phyloP scores from a whole-genome alignment of 2,797 vertebrate species.

The Poecilia picta region DNA sequence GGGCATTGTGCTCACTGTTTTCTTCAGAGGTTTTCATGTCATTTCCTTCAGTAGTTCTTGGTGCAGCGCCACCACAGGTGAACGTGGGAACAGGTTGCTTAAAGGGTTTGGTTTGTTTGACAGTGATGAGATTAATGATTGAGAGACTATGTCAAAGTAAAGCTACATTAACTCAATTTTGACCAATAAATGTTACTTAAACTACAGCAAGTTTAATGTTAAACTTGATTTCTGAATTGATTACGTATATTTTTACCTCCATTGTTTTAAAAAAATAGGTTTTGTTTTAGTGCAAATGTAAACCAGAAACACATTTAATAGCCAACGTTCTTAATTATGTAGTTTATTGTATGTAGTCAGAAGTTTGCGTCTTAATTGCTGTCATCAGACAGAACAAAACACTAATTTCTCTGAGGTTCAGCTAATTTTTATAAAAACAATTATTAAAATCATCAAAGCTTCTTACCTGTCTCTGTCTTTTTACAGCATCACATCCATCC shows the following conservation, averaged over 20 bases:
- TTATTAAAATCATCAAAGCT: neutral
- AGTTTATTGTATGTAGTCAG: neutral
- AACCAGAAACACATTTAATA: neutral
- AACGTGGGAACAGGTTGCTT: too few species aligned
- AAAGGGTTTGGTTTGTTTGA: too few species aligned
- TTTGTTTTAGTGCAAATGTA: neutral
- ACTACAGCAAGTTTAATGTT: neutral
- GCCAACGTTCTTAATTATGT: neutral
- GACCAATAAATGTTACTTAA: neutral
- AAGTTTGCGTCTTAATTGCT: neutral
- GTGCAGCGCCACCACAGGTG: too few species aligned
- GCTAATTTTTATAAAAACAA: neutral
- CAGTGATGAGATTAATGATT: neutral
- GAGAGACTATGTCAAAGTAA: neutral
- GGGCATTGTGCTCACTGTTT: too few species aligned
- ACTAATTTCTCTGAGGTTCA: neutral
- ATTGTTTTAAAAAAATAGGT: neutral
- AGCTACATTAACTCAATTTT: neutral
- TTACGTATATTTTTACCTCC: neutral
- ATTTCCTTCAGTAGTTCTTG: too few species aligned
- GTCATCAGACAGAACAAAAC: neutral
- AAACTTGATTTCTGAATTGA: neutral
- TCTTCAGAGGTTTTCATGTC: too few species aligned
- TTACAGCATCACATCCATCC: constrained; percentile 89
- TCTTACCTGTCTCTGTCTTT: neutral